phyloP scores from a whole-genome alignment of 2,888 invertebrate species.

The Eurytoma californica region DNA sequence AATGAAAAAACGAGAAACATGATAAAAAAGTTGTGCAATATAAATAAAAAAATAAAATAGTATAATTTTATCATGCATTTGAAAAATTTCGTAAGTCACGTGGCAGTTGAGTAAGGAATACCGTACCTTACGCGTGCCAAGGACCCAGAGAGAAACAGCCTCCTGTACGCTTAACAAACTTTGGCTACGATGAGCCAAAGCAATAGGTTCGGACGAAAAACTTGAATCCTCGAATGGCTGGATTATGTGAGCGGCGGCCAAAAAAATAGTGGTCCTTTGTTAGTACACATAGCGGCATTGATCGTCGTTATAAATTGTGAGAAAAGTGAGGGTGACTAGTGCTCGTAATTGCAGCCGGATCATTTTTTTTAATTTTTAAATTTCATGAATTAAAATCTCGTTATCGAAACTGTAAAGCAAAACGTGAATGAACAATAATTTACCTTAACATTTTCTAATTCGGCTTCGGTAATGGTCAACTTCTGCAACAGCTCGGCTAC shows the following conservation, averaged over 20 bases:
- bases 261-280: slow-evolving; percentile 59
- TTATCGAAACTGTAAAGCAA: neutral
- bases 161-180: slow-evolving; percentile 94
- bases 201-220: slow-evolving; percentile 79
- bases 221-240: slow-evolving; percentile 81
- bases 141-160: slow-evolving; percentile 95
- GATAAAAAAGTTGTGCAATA: slow-evolving; percentile 11
- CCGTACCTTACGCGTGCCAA: slow-evolving; percentile 94
- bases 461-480: slow-evolving; percentile 88
- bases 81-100: slow-evolving; percentile 55
- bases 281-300: slow-evolving; percentile 46
- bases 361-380: too few species aligned
- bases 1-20: slow-evolving; percentile 6
- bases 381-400: neutral
- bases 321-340: slow-evolving; percentile 40
- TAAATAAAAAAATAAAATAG: slow-evolving; percentile 29
- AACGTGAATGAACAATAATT: slow-evolving; percentile 64
- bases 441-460: slow-evolving; percentile 92
- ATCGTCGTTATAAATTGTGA: slow-evolving; percentile 43
- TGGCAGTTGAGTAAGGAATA: slow-evolving; percentile 68
- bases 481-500: slow-evolving; percentile 89
- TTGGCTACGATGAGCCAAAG: slow-evolving; percentile 76
- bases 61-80: slow-evolving; percentile 43
- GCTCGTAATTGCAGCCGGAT: neutral
- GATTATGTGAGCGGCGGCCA: slow-evolving; percentile 65